Evolutionary conservation across 2,113 vertebrate genomes (phyloP).

Genomic region (Rhipidura dahli): DNA sequence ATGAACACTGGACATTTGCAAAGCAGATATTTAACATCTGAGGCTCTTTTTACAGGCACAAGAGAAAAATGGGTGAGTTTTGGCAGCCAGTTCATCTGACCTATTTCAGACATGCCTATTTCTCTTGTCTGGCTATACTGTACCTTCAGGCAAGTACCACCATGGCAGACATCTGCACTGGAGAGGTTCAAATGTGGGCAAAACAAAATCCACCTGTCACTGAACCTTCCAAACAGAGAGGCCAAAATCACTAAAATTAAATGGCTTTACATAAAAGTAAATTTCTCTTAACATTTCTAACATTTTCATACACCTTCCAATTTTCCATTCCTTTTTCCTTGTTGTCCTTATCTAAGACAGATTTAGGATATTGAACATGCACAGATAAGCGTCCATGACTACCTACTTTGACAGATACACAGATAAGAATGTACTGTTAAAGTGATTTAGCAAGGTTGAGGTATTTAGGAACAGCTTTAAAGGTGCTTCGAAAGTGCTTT

Average conservation of each 20-base stretch:
- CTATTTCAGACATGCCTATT: background rate
- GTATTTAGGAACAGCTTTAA: conserved; percentile 31
- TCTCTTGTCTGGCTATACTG: background rate
- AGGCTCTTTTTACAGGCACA: background rate
- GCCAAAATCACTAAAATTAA: background rate
- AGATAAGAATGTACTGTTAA: conserved; percentile 50
- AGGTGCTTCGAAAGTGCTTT: background rate
- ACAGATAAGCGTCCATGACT: conserved; percentile 58
- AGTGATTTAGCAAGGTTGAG: conserved; percentile 45
- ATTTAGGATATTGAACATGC: conserved; percentile 56
- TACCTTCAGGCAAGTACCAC: background rate
- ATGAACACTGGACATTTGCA: background rate
- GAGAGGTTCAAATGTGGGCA: background rate
- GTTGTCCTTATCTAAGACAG: conserved; percentile 50
- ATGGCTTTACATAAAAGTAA: background rate
- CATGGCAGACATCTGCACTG: background rate
- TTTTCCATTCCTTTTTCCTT: background rate
- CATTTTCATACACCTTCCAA: background rate
- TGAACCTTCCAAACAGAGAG: background rate
- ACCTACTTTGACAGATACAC: conserved; percentile 57
- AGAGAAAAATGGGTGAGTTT: background rate
- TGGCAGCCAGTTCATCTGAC: background rate
- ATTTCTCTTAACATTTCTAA: background rate
- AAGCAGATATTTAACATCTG: background rate
- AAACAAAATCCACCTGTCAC: background rate